Percentiles rank a stretch among this genome's conserved stretches.
phyloP scores from a whole-genome alignment of 2,797 vertebrate genomes.

The Enteromius afrohamiltoni region DNA sequence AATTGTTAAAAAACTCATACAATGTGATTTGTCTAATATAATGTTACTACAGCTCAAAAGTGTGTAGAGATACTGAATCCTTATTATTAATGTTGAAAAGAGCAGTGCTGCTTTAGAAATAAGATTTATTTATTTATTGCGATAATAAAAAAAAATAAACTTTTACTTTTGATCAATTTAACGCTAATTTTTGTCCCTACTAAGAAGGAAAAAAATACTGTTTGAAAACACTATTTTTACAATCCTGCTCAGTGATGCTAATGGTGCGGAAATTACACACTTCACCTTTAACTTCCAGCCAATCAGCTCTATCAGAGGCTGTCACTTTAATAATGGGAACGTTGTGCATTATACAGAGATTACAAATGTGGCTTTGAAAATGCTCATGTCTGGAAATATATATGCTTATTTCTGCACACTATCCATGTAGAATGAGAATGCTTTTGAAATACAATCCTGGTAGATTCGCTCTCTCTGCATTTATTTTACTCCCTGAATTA shows the following conservation, averaged over 20 bases:
- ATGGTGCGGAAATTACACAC: neutral
- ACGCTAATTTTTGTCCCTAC: neutral
- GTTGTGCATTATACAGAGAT: neutral
- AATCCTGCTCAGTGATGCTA: slow-evolving; percentile 2
- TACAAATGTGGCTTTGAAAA: slow-evolving; percentile 26
- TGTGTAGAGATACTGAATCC: too few relatives aligned
- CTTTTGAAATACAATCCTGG: slow-evolving; percentile 77
- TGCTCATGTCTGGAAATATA: slow-evolving; percentile 15
- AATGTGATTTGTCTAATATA: too few relatives aligned
- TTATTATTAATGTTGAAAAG: neutral
- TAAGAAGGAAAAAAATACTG: neutral
- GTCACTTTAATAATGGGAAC: slow-evolving; percentile 13
- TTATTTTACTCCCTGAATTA: slow-evolving; percentile 30
- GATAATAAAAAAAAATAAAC: too few relatives aligned
- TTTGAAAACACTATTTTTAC: neutral
- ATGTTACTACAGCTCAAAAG: too few relatives aligned
- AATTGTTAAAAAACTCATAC: too few relatives aligned
- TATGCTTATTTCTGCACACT: slow-evolving; percentile 29
- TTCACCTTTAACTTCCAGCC: slow-evolving; percentile 32
- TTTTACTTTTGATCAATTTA: neutral
- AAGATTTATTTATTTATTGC: too few relatives aligned
- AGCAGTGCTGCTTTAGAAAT: neutral
- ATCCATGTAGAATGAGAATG: slow-evolving; percentile 15
- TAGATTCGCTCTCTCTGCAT: slow-evolving; percentile 35
- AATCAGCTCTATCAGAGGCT: neutral